Base-by-base conservation (phyloP, 2,113 vertebrate genomes). In the Leiothrix lutea region DNA sequence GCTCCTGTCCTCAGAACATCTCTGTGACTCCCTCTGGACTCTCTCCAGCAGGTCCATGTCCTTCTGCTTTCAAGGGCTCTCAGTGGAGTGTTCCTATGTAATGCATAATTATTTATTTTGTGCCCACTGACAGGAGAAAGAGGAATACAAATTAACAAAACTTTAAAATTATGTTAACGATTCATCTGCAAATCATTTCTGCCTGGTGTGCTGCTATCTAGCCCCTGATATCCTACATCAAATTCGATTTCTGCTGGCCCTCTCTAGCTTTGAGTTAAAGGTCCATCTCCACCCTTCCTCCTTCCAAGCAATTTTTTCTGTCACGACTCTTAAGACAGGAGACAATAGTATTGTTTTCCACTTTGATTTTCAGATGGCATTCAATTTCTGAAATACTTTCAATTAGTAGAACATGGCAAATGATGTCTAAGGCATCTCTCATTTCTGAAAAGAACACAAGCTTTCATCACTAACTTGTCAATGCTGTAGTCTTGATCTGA, bases 391-490 rank as follows among this genome's bases (percentile, higher is more conserved):
- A 78, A 81, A 80, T 23, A 44, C 5, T 88, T 91, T 91, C 86
- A 81, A 91, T 94, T 94, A 93, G 23, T 33, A 90, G 60, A 94
- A 77, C 53, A 66, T 6, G 29, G 47, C 11, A 74, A 86, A 83
- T 12, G 2, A 5, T 54, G 38, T 93, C 50, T 56, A 51, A 88
- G 45, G 12, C 36, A 82, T 35, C 40, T 77, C 85, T 95, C 53
- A 45, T 80, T 95, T 94, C 80, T 64, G 36, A 89, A 72, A 80
- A 92, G 66, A 87, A 80, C 62, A 89, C 36, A 51, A 78, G 48
- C 31, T 91, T 87, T 78, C 85, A 95, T 89, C 85, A 69, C 25
- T 75, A 69, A 21, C 45, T 78, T 95, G 75, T 91, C 94, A 80
- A n/a, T 17, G 74, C 74, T 56, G 40, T 72, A 23, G 44, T 88